A percentile compares a stretch with the other conserved stretches of the same genome.
phyloP scores from a whole-genome alignment of 2,113 vertebrate genomes.

The Pollachius pollachius region DNA sequence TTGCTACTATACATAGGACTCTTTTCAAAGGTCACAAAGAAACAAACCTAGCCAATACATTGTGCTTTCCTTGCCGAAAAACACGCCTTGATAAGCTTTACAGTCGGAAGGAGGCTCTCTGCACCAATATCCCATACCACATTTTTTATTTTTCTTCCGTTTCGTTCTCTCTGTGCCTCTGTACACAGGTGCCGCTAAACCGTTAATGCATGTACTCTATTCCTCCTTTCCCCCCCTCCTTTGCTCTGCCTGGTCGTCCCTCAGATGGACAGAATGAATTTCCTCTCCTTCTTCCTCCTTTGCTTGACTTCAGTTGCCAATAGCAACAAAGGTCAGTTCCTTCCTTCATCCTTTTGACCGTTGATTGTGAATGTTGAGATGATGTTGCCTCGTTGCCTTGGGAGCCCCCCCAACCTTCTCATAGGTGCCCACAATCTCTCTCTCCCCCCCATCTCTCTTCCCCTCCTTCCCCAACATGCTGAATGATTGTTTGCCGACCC shows the following conservation, averaged over 20 bases:
- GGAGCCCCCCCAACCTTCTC: conserved; percentile 4
- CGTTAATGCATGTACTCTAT: conserved; percentile 74
- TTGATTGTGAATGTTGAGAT: conserved; percentile 52
- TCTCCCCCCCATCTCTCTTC: neutral
- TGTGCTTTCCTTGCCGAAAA: conserved; percentile 1
- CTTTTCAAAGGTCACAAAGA: neutral
- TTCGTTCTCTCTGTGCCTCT: conserved; percentile 38
- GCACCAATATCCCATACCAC: too few relatives aligned
- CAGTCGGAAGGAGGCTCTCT: too few relatives aligned
- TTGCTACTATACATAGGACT: neutral
- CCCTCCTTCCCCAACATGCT: too few relatives aligned
- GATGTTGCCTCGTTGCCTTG: conserved; percentile 9
- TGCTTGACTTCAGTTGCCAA: conserved; percentile 79
- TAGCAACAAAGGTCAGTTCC: conserved; percentile 83
- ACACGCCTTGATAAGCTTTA: too few relatives aligned
- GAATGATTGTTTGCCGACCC: too few relatives aligned
- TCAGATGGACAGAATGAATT: conserved; percentile 79
- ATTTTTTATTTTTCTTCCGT: conserved; percentile 9
- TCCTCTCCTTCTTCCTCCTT: conserved; percentile 78
- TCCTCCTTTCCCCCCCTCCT: conserved; percentile 22
- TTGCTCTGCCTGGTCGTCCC: conserved; percentile 66
- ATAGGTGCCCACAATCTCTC: conserved; percentile 3
- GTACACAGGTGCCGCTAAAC: conserved; percentile 46
- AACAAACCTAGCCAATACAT: conserved; percentile 9
- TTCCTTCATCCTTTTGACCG: conserved; percentile 53